Evolutionary conservation across 1,140 invertebrate species (phyloP), one percentile per base, ranked within the genome.

Genomic region (Macrotrachela quadricornifera): DNA sequence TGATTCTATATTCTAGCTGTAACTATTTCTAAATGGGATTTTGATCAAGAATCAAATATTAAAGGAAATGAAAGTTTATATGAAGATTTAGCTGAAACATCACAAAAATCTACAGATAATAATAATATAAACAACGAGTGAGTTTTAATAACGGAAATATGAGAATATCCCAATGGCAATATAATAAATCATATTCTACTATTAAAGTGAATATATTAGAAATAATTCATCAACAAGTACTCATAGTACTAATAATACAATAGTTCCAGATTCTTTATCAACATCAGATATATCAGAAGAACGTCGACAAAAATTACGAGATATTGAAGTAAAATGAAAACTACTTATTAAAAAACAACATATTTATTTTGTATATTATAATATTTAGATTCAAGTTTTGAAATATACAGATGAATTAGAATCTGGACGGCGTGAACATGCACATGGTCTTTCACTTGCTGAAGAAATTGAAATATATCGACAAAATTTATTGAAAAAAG

Each of bases 21-120:
- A 41, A 53, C 45, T 18, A 47, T 44, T 0, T 53, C 51, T 30
- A 53, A 53, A 53, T 53, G 51, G 51, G 51, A 53, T 16, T 53
- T 53, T 47, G 21, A 30, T 30, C 21, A 30, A 30, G 21, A 30
- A 30, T 30, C 21, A 30, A 8, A 2, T 30, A 4, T 8, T 8
- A 30, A 30, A 30, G 21, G 21, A 2, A 30, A 2, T 30, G 21
- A 30, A 30, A 30, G 21, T 30, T 53, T 52, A 40, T 41, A 53
- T 30, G 51, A 53, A 18, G 30, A 15, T 44, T 42, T 44, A 44
- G 38, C 14, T 30, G 51, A 53, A 15, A 15, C 13, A 14, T 40
- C 42, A 48, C 30, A 8, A 42, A 17, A 46, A 48, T 15, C 50
- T 13, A 15, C 38, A 39, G 36, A 18, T 13, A 45, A 18, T n/a